These are phyloP conservation scores for Zoanthus sociatus DNA, from an alignment of 92 coral and sea anemone genomes.

Conservation along the genomic window DNA sequence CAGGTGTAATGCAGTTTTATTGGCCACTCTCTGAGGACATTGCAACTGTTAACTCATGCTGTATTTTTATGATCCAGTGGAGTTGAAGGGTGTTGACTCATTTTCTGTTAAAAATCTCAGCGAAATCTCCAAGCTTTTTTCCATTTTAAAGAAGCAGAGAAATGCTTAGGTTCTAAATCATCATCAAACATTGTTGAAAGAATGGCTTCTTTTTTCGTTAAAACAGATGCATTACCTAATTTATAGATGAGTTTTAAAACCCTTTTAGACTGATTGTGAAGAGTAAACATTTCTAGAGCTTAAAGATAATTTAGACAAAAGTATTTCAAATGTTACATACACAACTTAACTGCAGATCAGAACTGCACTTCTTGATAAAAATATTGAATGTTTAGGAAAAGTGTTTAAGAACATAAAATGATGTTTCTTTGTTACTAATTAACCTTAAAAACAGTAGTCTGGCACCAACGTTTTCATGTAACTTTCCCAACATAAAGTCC, in stretches of 20 bases:
- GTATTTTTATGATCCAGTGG: constrained; percentile 46
- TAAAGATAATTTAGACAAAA: neutral
- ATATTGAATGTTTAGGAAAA: too few species aligned
- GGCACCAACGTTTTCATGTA: too few species aligned
- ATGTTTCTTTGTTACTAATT: too few species aligned
- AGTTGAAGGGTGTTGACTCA: constrained; percentile 39
- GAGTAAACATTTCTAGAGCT: constrained; percentile 5
- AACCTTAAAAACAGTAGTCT: too few species aligned
- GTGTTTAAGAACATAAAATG: too few species aligned
- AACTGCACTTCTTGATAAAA: too few species aligned
- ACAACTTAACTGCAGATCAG: too few species aligned
- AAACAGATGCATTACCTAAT: constrained; percentile 7
- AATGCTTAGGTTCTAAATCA: constrained; percentile 25
- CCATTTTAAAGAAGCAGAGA: constrained; percentile 35
- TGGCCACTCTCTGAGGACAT: constrained; percentile 40
- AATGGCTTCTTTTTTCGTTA: neutral
- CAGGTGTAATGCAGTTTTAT: constrained; percentile 39
- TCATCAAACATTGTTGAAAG: constrained; percentile 17
- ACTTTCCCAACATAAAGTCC: too few species aligned
- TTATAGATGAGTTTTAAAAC: constrained; percentile 15
- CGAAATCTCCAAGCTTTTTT: constrained; percentile 21
- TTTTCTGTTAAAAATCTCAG: constrained; percentile 19
- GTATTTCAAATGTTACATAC: too few species aligned
- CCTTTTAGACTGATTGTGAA: constrained; percentile 17
- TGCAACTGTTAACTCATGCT: constrained; percentile 32